phyloP scores from a whole-genome alignment of 2,797 vertebrate species.

The Ambastaia sidthimunki region DNA sequence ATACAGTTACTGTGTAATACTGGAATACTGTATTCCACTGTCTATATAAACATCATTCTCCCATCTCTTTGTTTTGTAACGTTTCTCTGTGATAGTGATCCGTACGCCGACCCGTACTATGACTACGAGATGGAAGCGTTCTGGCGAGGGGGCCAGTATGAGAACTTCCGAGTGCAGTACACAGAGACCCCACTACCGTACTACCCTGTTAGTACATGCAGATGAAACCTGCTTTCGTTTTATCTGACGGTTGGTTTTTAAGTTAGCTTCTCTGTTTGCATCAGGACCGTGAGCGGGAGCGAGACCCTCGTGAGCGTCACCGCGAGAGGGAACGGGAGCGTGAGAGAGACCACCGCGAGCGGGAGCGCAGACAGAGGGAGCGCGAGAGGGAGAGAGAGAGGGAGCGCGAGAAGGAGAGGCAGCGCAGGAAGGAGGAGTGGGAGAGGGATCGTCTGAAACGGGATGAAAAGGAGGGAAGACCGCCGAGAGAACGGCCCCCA shows the following conservation, averaged over 20 bases:
- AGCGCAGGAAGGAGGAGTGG: conserved; percentile 86
- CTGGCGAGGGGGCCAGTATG: conserved; percentile 97
- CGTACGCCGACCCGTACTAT: conserved; percentile 92
- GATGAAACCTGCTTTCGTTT: too few relatives aligned
- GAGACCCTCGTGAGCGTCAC: conserved; percentile 76
- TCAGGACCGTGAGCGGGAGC: conserved; percentile 78
- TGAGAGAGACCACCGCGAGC: conserved; percentile 88
- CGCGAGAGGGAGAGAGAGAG: conserved; percentile 85
- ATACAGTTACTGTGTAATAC: too few relatives aligned
- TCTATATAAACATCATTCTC: background rate
- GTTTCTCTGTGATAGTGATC: conserved; percentile 80
- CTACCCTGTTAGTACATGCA: conserved; percentile 85
- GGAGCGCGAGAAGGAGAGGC: conserved; percentile 88
- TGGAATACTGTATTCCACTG: too few relatives aligned
- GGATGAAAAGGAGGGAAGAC: conserved; percentile 80
- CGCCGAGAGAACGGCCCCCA: conserved; percentile 70
- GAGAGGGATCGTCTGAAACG: conserved; percentile 79
- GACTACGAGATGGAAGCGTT: conserved; percentile 96
- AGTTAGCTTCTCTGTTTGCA: background rate
- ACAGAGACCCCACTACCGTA: conserved; percentile 91
- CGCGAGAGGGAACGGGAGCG: conserved; percentile 86
- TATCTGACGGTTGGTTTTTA: too few relatives aligned
- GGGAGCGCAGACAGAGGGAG: conserved; percentile 88
- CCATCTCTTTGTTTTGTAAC: background rate
- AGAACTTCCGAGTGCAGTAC: conserved; percentile 98